phyloP scores from a whole-genome alignment of 2,797 vertebrate species.

The Falco cherrug region DNA sequence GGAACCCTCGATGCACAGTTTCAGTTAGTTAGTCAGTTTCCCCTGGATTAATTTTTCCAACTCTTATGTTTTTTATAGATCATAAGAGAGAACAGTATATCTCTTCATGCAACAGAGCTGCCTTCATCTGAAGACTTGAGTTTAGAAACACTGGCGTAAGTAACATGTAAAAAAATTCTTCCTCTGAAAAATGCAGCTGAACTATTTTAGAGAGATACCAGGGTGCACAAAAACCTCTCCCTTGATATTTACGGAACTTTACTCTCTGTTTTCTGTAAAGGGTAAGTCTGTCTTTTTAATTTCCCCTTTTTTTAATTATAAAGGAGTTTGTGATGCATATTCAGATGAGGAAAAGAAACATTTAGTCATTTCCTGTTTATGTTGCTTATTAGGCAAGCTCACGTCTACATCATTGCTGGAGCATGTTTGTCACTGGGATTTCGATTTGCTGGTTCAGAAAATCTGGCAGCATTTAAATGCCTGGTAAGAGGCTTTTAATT shows the following conservation, averaged over 20 bases:
- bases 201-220: not conserved
- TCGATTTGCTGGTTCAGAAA: slow-evolving; percentile 96
- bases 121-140: slow-evolving; percentile 91
- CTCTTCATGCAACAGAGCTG: slow-evolving; percentile 81
- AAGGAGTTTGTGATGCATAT: not conserved
- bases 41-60: not conserved
- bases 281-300: not conserved
- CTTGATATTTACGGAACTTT: not conserved
- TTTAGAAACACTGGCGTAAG: slow-evolving; percentile 95
- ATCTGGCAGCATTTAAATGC: slow-evolving; percentile 95
- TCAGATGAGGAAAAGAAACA: not conserved
- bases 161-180: slow-evolving; percentile 10
- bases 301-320: not conserved
- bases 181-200: not conserved
- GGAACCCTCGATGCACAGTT: not conserved
- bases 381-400: slow-evolving; percentile 87
- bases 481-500: slow-evolving; percentile 78
- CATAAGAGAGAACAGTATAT: slow-evolving; percentile 91
- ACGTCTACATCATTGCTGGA: slow-evolving; percentile 96
- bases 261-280: not conserved
- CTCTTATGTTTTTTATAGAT: slow-evolving; percentile 76
- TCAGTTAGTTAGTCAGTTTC: not conserved
- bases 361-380: slow-evolving; percentile 31
- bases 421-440: slow-evolving; percentile 95
- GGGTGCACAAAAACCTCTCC: not conserved